A percentile compares a stretch with the other conserved stretches of the same genome.
phyloP scores from a whole-genome alignment of 2,797 vertebrate species.

The Muscicapa comitata region DNA sequence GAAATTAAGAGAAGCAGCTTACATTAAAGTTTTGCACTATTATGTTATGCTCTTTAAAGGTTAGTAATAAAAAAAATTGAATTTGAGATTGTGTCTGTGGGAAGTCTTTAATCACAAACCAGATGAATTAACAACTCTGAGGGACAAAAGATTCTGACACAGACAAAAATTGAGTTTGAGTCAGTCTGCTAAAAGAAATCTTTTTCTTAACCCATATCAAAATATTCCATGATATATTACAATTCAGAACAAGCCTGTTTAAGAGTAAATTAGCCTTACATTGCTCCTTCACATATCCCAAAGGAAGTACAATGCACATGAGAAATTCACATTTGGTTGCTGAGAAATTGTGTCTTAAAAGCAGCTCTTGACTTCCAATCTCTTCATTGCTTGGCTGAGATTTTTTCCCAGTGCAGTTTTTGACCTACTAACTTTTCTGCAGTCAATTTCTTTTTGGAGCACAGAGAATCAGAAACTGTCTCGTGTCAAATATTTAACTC shows the following conservation, averaged over 20 bases:
- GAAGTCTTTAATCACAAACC: not conserved
- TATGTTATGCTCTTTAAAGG: not conserved
- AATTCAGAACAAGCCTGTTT: not conserved
- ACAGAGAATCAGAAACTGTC: not conserved
- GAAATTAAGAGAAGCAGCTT: not conserved
- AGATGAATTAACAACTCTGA: not conserved
- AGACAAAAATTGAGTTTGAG: not conserved
- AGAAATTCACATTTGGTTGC: not conserved
- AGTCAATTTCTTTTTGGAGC: not conserved
- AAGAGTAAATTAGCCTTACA: not conserved
- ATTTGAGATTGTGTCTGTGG: not conserved
- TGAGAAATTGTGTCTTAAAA: not conserved
- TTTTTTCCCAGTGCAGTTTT: not conserved
- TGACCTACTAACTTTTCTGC: not conserved
- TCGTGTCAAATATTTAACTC: not conserved
- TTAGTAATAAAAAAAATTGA: not conserved
- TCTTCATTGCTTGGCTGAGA: not conserved
- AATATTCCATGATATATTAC: not conserved
- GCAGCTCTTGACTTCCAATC: not conserved
- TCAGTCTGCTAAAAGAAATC: not conserved
- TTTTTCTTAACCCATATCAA: not conserved
- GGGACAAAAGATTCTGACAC: not conserved
- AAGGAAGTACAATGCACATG: not conserved
- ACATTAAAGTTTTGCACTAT: not conserved
- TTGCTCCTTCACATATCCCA: not conserved